Conservation (phyloP, 2,888 invertebrate species). For the Drosophila anomelani region DNA sequence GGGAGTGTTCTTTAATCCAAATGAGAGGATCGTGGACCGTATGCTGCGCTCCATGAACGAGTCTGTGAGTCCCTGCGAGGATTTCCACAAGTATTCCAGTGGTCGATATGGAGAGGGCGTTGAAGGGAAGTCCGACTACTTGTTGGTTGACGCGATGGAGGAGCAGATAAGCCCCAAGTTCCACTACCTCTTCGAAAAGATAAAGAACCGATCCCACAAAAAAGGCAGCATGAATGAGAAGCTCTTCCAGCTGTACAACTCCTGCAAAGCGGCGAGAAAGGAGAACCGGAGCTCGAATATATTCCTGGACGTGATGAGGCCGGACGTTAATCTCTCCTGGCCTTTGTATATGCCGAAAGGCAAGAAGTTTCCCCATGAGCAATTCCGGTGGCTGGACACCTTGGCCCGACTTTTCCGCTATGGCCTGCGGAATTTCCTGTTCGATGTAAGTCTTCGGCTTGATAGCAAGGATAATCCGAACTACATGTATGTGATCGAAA, state of each 20-base stretch:
- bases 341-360: background rate
- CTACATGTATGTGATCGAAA: too few relatives aligned
- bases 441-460: too few relatives aligned
- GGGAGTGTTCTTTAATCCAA: background rate
- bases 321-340: background rate
- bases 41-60: background rate
- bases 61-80: background rate
- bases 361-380: background rate
- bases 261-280: background rate
- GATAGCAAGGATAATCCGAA: too few relatives aligned
- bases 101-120: background rate
- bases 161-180: background rate
- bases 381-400: constrained; percentile 3
- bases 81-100: background rate
- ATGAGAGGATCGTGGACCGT: background rate
- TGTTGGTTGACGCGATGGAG: background rate
- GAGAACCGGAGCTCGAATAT: background rate
- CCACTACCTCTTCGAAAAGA: background rate
- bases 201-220: background rate
- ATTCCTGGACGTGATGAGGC: background rate
- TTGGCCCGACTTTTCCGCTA: background rate
- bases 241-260: background rate
- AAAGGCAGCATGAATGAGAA: background rate
- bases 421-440: background rate
- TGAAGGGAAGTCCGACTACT: background rate